Evolutionary conservation across 1,140 invertebrate species (phyloP).

Genomic region (Drosophila kanapiae): DNA sequence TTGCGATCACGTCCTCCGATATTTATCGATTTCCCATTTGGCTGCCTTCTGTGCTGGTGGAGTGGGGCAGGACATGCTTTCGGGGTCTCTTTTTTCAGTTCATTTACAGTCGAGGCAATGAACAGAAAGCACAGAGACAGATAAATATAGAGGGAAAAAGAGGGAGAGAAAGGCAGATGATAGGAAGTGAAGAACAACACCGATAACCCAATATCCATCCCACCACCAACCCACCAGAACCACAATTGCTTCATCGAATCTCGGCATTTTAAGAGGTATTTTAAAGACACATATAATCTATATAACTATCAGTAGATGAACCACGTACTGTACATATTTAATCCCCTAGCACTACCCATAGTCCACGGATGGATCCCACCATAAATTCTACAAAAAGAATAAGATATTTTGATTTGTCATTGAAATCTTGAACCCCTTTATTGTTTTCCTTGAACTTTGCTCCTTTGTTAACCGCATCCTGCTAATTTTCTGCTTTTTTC

Average conservation of each 20-base stretch:
- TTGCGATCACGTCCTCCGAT: conserved; percentile 5
- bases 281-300: conserved; percentile 31
- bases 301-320: conserved; percentile 11
- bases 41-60: conserved; percentile 13
- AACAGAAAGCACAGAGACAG: not conserved
- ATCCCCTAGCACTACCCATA: conserved; percentile 1
- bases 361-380: not conserved
- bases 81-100: conserved; percentile 17
- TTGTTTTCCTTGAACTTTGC: not conserved
- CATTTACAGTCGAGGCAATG: no score
- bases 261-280: conserved; percentile 70
- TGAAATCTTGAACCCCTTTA: no score
- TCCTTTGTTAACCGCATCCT: not conserved
- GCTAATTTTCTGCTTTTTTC: conserved; percentile 7
- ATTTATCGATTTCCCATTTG: conserved; percentile 1
- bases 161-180: not conserved
- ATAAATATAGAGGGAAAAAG: not conserved
- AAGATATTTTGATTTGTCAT: no score
- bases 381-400: no score
- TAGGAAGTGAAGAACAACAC: conserved; percentile 13
- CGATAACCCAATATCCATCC: conserved; percentile 19
- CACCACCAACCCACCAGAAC: conserved; percentile 41
- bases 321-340: conserved; percentile 2
- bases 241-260: conserved; percentile 70
- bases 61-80: conserved; percentile 8